Evolutionary conservation across 1,140 invertebrate genomes (phyloP).

Genomic region (Anastatus disparis): DNA sequence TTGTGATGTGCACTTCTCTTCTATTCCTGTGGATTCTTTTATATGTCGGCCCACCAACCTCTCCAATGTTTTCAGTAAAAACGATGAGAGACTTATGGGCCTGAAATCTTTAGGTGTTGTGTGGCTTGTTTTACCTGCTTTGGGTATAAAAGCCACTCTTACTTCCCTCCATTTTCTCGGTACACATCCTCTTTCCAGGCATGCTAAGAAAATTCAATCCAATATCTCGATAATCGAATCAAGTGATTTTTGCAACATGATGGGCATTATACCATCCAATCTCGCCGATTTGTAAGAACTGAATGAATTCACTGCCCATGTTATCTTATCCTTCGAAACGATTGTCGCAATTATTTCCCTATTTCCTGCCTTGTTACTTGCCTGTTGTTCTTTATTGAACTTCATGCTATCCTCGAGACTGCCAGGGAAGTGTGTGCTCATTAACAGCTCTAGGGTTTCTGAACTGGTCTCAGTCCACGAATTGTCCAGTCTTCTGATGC

Average conservation of each 20-base stretch:
- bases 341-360: slow-evolving; percentile 30
- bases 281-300: slow-evolving; percentile 43
- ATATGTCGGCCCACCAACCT: background rate
- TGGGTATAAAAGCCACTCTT: slow-evolving; percentile 39
- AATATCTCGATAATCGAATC: background rate
- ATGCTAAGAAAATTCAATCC: slow-evolving; percentile 8
- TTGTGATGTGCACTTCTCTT: background rate
- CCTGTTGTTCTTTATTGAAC: background rate
- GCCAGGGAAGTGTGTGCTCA: background rate
- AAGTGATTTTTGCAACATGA: slow-evolving; percentile 36
- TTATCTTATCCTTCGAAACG: slow-evolving; percentile 25
- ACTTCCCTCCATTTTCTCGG: slow-evolving; percentile 28
- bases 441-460: background rate
- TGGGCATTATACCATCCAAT: slow-evolving; percentile 40
- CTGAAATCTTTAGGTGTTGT: slow-evolving; percentile 20
- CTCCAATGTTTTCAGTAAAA: background rate
- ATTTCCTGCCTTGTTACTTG: background rate
- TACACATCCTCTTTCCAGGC: slow-evolving; percentile 28
- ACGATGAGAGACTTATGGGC: slow-evolving; percentile 27
- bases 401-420: background rate
- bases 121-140: slow-evolving; percentile 32
- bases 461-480: no score
- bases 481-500: background rate
- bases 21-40: background rate
- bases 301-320: slow-evolving; percentile 44